Percentiles rank a stretch among this genome's conserved stretches.
These are phyloP conservation scores for Clusia tigrina DNA, from an alignment of 2,888 invertebrate genomes.

Conservation along the genomic window DNA sequence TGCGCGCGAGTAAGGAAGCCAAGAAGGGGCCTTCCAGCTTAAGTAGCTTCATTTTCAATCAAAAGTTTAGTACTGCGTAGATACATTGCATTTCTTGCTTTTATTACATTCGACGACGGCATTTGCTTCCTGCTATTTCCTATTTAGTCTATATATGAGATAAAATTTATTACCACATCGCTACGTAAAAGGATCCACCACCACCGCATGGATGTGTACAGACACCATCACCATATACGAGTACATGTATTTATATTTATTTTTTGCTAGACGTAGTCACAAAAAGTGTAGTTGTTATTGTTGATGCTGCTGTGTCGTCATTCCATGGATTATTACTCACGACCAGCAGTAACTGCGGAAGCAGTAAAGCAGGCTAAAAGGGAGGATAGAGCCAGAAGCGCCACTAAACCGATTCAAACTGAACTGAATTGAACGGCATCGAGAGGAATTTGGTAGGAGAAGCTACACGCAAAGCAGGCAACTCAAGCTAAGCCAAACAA, in stretches of 20 bases:
- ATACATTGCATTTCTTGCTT: slow-evolving; percentile 34
- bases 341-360: not conserved
- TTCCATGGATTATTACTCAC: not conserved
- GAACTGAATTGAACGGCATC: slow-evolving; percentile 28
- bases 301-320: not conserved
- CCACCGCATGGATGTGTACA: too few species aligned
- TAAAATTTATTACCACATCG: slow-evolving; percentile 50
- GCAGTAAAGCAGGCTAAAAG: not conserved
- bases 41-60: slow-evolving; percentile 34
- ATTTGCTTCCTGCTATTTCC: slow-evolving; percentile 7
- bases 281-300: not conserved
- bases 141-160: slow-evolving; percentile 50
- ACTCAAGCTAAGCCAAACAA: not conserved
- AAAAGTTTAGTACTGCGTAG: slow-evolving; percentile 43
- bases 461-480: not conserved
- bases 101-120: not conserved
- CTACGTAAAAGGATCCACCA: slow-evolving; percentile 7
- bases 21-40: slow-evolving; percentile 18
- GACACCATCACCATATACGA: not conserved
- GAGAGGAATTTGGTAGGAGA: slow-evolving; percentile 6
- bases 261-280: slow-evolving; percentile 3
- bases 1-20: slow-evolving; percentile 13
- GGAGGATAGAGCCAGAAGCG: not conserved
- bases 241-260: slow-evolving; percentile 10
- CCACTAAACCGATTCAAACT: slow-evolving; percentile 31